Conservation (phyloP, 2,113 vertebrate species). For the Telmatochromis bifrenatus region DNA sequence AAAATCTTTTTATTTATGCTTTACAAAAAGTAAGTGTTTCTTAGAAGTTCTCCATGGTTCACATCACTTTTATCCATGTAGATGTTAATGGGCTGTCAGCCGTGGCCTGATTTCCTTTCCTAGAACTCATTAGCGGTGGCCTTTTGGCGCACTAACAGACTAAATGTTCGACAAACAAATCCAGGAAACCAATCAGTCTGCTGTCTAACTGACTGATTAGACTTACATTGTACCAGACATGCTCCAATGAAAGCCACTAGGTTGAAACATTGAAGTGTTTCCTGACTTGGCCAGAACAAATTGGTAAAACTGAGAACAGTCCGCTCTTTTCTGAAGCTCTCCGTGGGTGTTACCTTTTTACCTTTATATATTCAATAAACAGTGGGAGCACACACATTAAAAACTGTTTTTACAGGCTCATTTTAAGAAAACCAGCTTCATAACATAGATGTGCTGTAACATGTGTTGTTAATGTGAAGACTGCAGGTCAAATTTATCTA, state of each 20-base stretch:
- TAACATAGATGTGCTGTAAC: not conserved
- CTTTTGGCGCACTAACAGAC: not conserved
- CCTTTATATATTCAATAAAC: not conserved
- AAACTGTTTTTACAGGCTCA: not conserved
- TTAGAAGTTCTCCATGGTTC: not conserved
- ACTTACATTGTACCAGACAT: not conserved
- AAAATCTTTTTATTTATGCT: not conserved
- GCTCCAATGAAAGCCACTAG: not conserved
- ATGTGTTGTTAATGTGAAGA: not conserved
- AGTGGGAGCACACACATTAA: not conserved
- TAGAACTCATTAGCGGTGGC: conserved; percentile 15
- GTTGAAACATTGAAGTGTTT: not conserved
- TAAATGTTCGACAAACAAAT: conserved; percentile 4
- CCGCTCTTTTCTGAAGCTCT: not conserved
- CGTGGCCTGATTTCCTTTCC: conserved; percentile 1
- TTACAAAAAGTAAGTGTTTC: not conserved
- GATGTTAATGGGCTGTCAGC: not conserved
- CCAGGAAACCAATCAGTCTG: not conserved
- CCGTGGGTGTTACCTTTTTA: not conserved
- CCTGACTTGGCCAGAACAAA: not conserved
- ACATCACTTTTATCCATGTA: not conserved
- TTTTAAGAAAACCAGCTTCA: not conserved
- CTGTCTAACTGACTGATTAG: not conserved
- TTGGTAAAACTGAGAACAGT: not conserved
- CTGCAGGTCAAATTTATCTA: not conserved